Base-by-base conservation (phyloP, 2,888 invertebrate genomes). In the Frankliniella intonsa region DNA sequence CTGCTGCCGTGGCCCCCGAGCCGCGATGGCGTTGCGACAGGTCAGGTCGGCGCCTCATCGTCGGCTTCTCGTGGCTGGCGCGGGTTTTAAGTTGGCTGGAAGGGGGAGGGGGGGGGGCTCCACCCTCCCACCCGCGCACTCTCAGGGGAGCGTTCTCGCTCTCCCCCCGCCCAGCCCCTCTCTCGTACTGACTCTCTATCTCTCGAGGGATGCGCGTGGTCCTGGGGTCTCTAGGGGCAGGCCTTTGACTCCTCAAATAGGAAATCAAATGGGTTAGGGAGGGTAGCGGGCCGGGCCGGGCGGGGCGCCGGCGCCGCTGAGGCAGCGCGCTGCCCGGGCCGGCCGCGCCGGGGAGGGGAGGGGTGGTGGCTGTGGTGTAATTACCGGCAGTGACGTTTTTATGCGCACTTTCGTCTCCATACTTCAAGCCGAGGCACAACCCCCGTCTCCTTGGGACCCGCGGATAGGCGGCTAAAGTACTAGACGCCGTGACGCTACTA, bases 181-280 rank as follows among this genome's bases (percentile, higher is more conserved):
- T 55, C 55, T 55, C 55, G 12, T 12, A 11, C 38, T 38, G 3
- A 38, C 38, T 38, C 38, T 38, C 38, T 38, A 2, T 38, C 55
- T 55, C 55, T 14, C 55, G 55, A 12, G 55, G 14, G 55, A 17
- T 8, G 55, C 14, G 55, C 55, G 55, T 19, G 55, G 55, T 19
- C 69, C 25, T 25, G 69, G 25, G 25, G 69, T 76, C 69, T 25
- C 69, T 9, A 25, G 69, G 69, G 69, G 22, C 22, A 25, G 12
- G 69, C 22, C 69, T 76, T 76, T 76, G 25, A 25, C 69, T 62
- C 69, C 25, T 25, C 22, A 76, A 76, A 76, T 76, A 76, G 69
- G 69, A 12, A 25, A 76, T 76, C 69, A 76, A 76, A 76, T 76
- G 69, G 38, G 38, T 38, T 38, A 38, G 38, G 22, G 25, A 76